Percentiles rank a stretch among this genome's conserved stretches.
Evolutionary conservation across 2,797 vertebrate genomes (phyloP).

Genomic region (Podarcis siculus): DNA sequence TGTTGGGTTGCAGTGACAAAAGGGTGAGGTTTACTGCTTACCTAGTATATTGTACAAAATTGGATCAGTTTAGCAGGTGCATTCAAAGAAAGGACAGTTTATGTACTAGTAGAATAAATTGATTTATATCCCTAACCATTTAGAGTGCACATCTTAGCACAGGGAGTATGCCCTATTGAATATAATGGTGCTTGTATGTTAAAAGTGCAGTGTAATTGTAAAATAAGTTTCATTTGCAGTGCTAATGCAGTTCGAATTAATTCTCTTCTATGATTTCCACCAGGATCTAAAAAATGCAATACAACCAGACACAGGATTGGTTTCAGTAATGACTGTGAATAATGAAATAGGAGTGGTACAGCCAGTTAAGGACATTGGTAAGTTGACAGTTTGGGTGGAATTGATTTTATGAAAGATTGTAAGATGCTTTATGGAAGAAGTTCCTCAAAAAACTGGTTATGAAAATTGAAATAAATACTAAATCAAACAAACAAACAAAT

Average conservation of each 20-base stretch:
- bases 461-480: not conserved
- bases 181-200: not conserved
- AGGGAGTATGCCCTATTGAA: not conserved
- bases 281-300: constrained; percentile 85
- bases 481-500: no score
- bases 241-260: not conserved
- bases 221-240: constrained; percentile 15
- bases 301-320: constrained; percentile 88
- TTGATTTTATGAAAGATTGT: not conserved
- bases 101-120: not conserved
- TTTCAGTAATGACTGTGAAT: constrained; percentile 95
- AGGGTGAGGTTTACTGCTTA: not conserved
- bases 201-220: not conserved
- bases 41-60: not conserved
- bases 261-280: constrained; percentile 30
- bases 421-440: no score
- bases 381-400: constrained; percentile 32
- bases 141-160: not conserved
- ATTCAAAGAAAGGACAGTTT: not conserved
- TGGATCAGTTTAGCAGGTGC: not conserved
- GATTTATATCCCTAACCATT: not conserved
- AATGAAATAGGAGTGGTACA: constrained; percentile 97
- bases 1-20: not conserved
- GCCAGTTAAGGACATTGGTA: constrained; percentile 92
- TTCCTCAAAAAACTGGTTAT: no score